Conservation (phyloP, 2,888 invertebrate species). For the Zelleria hepariella region DNA sequence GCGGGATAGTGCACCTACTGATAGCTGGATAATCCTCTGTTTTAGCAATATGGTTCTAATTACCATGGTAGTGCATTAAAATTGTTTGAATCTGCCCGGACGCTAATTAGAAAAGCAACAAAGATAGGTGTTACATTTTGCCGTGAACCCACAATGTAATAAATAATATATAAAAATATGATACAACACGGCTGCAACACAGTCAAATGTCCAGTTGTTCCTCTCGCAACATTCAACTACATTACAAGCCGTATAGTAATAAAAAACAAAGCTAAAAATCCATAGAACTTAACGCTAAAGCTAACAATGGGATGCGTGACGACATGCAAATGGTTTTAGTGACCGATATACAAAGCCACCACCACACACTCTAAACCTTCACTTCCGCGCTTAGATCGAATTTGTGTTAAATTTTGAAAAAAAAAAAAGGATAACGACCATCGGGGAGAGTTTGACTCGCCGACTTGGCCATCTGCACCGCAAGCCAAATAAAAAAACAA, state of each 20-base stretch:
- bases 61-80: too few species aligned
- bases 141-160: conserved; percentile 55
- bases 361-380: conserved; percentile 71
- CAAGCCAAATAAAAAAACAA: conserved; percentile 55
- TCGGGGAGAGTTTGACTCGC: conserved; percentile 21
- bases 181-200: conserved; percentile 29
- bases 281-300: conserved; percentile 52
- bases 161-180: conserved; percentile 28
- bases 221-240: background rate
- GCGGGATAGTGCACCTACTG: background rate
- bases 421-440: conserved; percentile 33
- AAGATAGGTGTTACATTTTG: conserved; percentile 39
- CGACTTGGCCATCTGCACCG: conserved; percentile 50
- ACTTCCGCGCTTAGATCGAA: conserved; percentile 54
- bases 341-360: conserved; percentile 63
- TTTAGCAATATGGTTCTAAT: too few species aligned
- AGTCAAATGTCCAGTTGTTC: conserved; percentile 12
- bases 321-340: conserved; percentile 67
- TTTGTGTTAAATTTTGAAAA: conserved; percentile 64
- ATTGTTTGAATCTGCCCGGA: background rate
- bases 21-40: background rate
- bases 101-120: conserved; percentile 23
- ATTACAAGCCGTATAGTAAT: conserved; percentile 16
- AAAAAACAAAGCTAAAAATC: conserved; percentile 46
- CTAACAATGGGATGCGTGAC: conserved; percentile 48